These are phyloP conservation scores for Halcyon leucocephala DNA, from an alignment of 2,797 vertebrate genomes.

Conservation along the genomic window DNA sequence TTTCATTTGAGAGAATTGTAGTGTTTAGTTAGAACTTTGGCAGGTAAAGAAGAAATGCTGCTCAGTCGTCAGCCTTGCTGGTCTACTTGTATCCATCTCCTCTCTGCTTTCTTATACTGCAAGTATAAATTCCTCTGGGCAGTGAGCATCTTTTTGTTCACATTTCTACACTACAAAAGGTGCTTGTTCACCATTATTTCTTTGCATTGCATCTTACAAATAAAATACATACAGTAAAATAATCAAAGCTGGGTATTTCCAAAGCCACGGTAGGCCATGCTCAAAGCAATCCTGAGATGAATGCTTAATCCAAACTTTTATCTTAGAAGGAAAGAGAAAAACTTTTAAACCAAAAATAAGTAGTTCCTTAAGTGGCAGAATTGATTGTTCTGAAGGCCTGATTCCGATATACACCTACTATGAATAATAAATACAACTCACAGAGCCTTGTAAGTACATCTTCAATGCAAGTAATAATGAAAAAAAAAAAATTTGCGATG, in stretches of 20 bases:
- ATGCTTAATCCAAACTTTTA: not conserved
- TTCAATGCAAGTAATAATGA: not conserved
- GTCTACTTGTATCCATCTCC: not conserved
- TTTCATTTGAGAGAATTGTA: not conserved
- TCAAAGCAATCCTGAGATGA: not conserved
- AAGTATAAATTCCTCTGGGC: not conserved
- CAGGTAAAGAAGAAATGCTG: not conserved
- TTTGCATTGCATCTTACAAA: not conserved
- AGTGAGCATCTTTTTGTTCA: not conserved
- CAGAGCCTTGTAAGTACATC: not conserved
- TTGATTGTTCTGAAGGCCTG: not conserved
- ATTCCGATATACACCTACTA: not conserved
- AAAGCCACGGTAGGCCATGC: not conserved
- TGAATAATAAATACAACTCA: not conserved
- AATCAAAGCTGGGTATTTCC: not conserved
- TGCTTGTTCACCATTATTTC: not conserved
- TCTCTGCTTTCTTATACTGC: not conserved
- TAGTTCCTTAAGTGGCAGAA: not conserved
- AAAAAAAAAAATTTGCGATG: not conserved
- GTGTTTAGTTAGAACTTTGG: not conserved
- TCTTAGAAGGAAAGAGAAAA: not conserved
- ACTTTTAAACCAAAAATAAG: not conserved
- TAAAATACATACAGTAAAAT: not conserved
- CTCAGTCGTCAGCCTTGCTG: not conserved
- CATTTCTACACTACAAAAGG: not conserved